phyloP scores from a whole-genome alignment of 2,797 vertebrate species.

The Potorous gilbertii region DNA sequence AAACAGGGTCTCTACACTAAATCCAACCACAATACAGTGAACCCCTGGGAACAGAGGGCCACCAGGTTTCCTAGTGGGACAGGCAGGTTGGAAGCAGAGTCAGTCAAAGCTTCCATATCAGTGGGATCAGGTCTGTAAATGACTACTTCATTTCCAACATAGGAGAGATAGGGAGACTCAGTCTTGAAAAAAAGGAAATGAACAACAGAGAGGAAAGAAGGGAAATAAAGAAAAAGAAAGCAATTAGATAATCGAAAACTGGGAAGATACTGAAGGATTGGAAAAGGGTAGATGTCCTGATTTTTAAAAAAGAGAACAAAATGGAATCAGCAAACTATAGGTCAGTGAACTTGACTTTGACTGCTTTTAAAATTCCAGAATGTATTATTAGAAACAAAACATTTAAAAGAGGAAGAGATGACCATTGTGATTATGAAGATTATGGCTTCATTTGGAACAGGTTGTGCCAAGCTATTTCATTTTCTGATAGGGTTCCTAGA shows the following conservation, averaged over 20 bases:
- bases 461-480: not conserved
- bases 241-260: not conserved
- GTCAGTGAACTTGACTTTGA: not conserved
- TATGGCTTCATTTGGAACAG: not conserved
- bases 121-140: not conserved
- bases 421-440: not conserved
- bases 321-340: not conserved
- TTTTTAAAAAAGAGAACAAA: not conserved
- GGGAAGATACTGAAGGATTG: not conserved
- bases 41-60: not conserved
- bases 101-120: not conserved
- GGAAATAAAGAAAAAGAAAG: not conserved
- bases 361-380: not conserved
- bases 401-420: not conserved
- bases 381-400: not conserved
- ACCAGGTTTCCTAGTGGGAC: too few species aligned
- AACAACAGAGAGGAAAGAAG: not conserved
- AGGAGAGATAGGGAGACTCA: not conserved
- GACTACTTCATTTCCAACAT: not conserved
- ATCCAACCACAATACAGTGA: not conserved
- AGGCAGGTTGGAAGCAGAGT: not conserved
- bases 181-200: not conserved
- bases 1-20: not conserved
- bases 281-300: not conserved
- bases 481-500: not conserved